These are phyloP conservation scores for Eira barbara DNA, from an alignment of 2,113 vertebrate species.

Conservation along the genomic window DNA sequence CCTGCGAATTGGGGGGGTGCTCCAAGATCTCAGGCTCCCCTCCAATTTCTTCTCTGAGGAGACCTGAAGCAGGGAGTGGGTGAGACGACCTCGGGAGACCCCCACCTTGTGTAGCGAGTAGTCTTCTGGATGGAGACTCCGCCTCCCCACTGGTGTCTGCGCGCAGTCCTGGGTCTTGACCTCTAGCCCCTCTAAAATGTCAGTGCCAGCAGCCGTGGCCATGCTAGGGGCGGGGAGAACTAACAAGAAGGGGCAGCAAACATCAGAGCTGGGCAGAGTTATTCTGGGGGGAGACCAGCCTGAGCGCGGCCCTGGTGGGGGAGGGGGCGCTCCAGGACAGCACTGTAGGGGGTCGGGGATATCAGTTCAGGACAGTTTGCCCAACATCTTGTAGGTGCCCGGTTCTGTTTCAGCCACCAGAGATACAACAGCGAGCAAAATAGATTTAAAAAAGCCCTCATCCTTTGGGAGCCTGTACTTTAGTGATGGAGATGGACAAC, in stretches of 20 bases:
- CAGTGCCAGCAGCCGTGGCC: background rate
- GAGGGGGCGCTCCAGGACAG: accelerated
- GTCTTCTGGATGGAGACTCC: background rate
- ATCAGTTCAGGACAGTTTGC: background rate
- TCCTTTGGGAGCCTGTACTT: background rate
- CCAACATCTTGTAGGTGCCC: accelerated
- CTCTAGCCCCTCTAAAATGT: background rate
- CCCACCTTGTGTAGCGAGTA: background rate
- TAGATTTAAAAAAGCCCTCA: background rate
- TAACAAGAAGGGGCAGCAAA: background rate
- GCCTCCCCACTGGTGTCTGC: background rate
- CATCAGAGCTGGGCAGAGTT: background rate
- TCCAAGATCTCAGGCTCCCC: background rate
- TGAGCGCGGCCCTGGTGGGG: background rate
- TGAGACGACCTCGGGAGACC: background rate
- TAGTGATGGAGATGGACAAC: background rate
- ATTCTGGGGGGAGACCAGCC: no score
- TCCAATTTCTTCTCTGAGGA: background rate
- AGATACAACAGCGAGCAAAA: background rate
- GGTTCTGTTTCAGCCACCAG: background rate
- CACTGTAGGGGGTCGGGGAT: background rate
- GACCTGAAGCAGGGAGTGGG: no score
- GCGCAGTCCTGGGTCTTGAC: background rate
- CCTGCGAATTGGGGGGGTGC: background rate
- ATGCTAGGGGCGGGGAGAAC: background rate